Percentiles rank a stretch among this genome's conserved stretches.
phyloP scores from a whole-genome alignment of 1,140 invertebrate species.

The Drosophila pseudoananassae region DNA sequence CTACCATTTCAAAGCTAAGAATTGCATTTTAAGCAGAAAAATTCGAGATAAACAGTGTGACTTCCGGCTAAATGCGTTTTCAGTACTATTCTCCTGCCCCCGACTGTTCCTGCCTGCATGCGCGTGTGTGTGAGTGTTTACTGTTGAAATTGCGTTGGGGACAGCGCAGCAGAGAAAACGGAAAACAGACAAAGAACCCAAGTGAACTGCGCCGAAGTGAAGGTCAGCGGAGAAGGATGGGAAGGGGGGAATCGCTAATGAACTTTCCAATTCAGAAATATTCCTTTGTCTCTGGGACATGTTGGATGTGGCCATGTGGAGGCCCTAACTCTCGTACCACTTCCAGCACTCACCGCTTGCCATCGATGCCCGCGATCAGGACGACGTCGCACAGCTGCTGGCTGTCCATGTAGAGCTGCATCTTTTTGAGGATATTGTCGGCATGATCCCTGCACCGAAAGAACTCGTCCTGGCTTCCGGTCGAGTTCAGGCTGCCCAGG shows the following conservation, averaged over 20 bases:
- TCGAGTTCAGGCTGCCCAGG: constrained; percentile 76
- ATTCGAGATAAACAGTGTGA: not conserved
- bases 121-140: constrained; percentile 20
- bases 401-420: constrained; percentile 92
- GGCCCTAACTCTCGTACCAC: constrained; percentile 12
- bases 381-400: constrained; percentile 92
- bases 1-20: not conserved
- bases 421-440: constrained; percentile 90
- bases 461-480: constrained; percentile 88
- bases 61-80: not conserved
- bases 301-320: constrained; percentile 1
- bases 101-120: not conserved
- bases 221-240: constrained; percentile 47
- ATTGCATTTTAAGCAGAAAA: no score
- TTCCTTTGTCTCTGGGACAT: constrained; percentile 55
- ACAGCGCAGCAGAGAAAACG: constrained; percentile 35
- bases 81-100: constrained; percentile 11
- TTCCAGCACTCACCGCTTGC: constrained; percentile 85
- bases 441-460: constrained; percentile 92
- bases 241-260: constrained; percentile 31
- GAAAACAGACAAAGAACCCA: constrained; percentile 69
- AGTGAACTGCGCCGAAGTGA: constrained; percentile 54
- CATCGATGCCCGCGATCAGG: constrained; percentile 89
- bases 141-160: constrained; percentile 53
- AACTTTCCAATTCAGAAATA: constrained; percentile 44